phyloP scores from a whole-genome alignment of 1,140 invertebrate genomes.

The Zaprionus ghesquierei region DNA sequence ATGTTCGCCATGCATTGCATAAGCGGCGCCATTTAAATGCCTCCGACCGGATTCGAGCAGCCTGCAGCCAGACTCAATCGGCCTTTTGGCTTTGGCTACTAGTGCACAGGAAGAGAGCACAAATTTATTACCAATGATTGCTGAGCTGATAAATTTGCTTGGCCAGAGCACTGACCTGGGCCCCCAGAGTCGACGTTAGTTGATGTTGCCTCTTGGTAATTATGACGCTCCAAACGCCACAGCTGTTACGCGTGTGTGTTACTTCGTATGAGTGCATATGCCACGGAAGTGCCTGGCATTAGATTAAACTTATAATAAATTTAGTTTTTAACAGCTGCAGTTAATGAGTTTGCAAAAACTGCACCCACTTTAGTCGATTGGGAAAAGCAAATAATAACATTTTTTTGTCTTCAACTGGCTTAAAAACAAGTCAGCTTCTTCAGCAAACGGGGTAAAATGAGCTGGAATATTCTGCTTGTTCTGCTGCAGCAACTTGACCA shows the following conservation, averaged over 20 bases:
- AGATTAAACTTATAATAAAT: constrained; percentile 69
- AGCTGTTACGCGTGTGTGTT: neutral
- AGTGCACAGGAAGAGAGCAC: constrained; percentile 33
- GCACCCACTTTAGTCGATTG: constrained; percentile 16
- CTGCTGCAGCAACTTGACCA: neutral
- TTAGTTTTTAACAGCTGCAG: constrained; percentile 49
- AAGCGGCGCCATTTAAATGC: constrained; percentile 70
- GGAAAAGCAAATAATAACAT: no score
- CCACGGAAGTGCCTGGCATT: constrained; percentile 61
- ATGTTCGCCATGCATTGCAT: constrained; percentile 71
- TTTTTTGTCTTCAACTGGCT: no score
- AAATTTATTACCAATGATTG: constrained; percentile 73
- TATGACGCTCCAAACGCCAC: constrained; percentile 56
- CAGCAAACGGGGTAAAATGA: neutral
- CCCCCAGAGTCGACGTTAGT: neutral
- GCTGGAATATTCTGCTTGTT: neutral
- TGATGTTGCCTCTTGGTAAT: constrained; percentile 43
- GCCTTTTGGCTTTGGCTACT: constrained; percentile 39
- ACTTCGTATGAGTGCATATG: neutral
- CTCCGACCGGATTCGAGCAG: constrained; percentile 2
- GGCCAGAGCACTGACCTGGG: constrained; percentile 29
- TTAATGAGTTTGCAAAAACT: constrained; percentile 42
- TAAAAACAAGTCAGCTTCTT: no score
- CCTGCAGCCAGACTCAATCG: constrained; percentile 16
- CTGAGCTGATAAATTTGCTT: constrained; percentile 72